Evolutionary conservation across 2,797 vertebrate genomes (phyloP), one percentile per base, ranked within the genome.

Genomic region (Myotis daubentonii): DNA sequence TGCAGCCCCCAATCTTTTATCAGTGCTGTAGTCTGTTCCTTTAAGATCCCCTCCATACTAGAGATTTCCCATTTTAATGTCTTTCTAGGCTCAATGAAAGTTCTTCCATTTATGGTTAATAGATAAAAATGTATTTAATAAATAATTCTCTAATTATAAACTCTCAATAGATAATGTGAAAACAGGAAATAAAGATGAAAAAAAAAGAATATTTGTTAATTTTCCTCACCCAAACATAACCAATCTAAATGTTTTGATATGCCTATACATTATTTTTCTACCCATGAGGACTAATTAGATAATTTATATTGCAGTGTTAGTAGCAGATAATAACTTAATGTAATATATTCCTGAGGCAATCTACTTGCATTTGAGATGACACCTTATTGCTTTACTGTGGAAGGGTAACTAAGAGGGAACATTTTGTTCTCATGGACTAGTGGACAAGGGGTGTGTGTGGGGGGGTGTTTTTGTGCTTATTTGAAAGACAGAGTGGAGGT

Each of bases 131-230:
- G 13, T 60, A 62, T 66, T 91, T 88, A 51, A 49, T 74, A 91
- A 86, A 8, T 87, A 75, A 47, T 83, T 80, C 93, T 93, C 19
- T 62, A 75, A 68, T 76, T 51, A 38, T 20, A n/a, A 92, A 92
- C 41, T 83, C 23, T 92, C 76, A 94, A n/a, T 51, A 75, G 11
- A 1, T 83, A 33, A 60, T 62, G 20, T 79, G 11, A 88, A 94
- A 89, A 84, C 30, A 84, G 51, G 4, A 81, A 86, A 23, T 87
- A 66, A 84, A 12, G 60, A 57, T 15, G 44, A 89, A 22, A 6
- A 60, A 6, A 60, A 86, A 66, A 84, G 57, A 83, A 78, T 75
- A 86, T 13, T 10, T 38, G 25, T 1, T 30, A 44, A 76, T 89
- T 76, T 83, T 62, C 12, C 57, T 57, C 28, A 49, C 51, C 60